phyloP scores from a whole-genome alignment of 1,140 invertebrate species.

The Drosophila kanapiae region DNA sequence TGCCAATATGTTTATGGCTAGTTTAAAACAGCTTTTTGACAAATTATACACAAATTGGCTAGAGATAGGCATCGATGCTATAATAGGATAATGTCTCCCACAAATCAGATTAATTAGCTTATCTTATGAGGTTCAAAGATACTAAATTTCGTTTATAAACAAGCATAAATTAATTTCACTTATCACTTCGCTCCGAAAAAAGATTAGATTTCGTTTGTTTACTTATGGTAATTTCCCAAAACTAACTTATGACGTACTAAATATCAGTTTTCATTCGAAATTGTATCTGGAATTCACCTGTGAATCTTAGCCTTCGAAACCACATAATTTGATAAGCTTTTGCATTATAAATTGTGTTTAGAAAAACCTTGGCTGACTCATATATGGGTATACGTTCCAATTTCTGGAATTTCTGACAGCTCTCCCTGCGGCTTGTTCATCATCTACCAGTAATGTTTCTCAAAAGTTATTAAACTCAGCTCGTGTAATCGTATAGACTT shows the following conservation, averaged over 20 bases:
- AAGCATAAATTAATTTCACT: neutral
- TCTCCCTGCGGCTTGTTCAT: neutral
- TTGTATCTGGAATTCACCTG: conserved; percentile 4
- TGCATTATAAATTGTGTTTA: conserved; percentile 1
- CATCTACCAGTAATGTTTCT: neutral
- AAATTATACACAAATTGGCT: conserved; percentile 30
- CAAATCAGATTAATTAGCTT: conserved; percentile 19
- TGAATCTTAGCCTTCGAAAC: neutral
- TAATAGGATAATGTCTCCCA: conserved; percentile 29
- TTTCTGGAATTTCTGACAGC: conserved; percentile 32
- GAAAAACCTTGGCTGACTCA: conserved; percentile 47
- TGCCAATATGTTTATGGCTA: conserved; percentile 28
- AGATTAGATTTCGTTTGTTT: conserved; percentile 4
- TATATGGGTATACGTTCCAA: conserved; percentile 8
- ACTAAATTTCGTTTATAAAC: neutral
- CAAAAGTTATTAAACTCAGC: conserved; percentile 9
- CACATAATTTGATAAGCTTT: neutral
- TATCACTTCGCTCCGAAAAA: neutral
- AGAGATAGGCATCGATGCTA: conserved; percentile 25
- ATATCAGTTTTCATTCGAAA: neutral
- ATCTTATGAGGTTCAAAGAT: neutral
- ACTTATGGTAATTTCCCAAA: conserved; percentile 5
- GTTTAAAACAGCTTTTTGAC: conserved; percentile 10
- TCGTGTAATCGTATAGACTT: conserved; percentile 2
- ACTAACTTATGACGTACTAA: neutral